phyloP scores from a whole-genome alignment of 23 tunicate species.

The Halocynthia roretzi region DNA sequence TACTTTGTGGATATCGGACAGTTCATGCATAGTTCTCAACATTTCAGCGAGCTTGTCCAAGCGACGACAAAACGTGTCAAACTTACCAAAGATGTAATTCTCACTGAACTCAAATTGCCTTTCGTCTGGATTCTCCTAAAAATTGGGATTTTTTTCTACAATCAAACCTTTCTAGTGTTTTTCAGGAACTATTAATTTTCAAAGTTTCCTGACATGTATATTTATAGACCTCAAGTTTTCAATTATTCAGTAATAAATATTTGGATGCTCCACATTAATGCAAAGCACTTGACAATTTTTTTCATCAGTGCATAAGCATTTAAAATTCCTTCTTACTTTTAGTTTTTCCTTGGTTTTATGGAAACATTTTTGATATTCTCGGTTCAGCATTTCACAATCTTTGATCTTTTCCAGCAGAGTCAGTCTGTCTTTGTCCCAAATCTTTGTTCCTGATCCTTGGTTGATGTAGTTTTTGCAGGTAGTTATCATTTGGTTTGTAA shows the following conservation, averaged over 20 bases:
- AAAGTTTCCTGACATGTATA: too few species aligned
- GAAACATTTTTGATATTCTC: conserved; percentile 58
- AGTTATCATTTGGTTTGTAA: conserved; percentile 88
- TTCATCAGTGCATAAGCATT: not conserved
- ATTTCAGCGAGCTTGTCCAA: conserved; percentile 58
- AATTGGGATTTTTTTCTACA: not conserved
- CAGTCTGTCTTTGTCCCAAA: conserved; percentile 74
- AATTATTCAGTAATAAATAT: too few species aligned
- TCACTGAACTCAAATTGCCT: conserved; percentile 87
- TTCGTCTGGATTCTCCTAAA: conserved; percentile 58
- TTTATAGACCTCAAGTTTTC: too few species aligned
- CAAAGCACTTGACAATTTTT: too few species aligned
- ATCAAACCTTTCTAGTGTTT: too few species aligned
- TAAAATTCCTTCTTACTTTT: conserved; percentile 14
- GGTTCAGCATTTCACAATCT: conserved; percentile 55
- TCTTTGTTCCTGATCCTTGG: conserved; percentile 50
- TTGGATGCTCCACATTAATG: too few species aligned
- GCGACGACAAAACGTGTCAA: conserved; percentile 77
- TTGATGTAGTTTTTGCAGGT: conserved; percentile 76
- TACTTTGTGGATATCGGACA: conserved; percentile 42
- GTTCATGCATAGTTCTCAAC: conserved; percentile 61
- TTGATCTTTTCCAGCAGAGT: conserved; percentile 40
- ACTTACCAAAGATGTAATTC: conserved; percentile 85
- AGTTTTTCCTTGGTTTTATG: conserved; percentile 64
- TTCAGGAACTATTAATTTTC: too few species aligned